Evolutionary conservation across 1,140 invertebrate species (phyloP).

Genomic region (Dreissena polymorpha): DNA sequence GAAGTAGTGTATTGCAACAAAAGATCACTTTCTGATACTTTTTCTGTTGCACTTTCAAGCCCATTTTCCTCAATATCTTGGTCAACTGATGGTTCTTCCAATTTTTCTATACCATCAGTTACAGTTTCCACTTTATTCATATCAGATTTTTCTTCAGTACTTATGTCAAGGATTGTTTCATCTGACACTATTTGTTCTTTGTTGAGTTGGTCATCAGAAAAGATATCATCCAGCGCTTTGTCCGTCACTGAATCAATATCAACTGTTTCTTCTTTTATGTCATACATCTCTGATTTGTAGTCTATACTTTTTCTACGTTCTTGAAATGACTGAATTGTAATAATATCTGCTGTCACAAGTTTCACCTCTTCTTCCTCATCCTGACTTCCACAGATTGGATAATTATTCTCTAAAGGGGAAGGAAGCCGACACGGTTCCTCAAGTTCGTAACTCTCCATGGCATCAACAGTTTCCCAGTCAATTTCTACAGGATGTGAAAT

Average conservation of each 20-base stretch:
- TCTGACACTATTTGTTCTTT: not conserved
- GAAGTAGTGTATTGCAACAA: too few relatives aligned
- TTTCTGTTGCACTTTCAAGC: slow-evolving; percentile 15
- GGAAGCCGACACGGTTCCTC: slow-evolving; percentile 31
- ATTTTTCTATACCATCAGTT: slow-evolving; percentile 5
- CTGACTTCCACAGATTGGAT: slow-evolving; percentile 11
- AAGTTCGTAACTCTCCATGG: slow-evolving; percentile 25
- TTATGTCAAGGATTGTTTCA: not conserved
- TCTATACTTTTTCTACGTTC: not conserved
- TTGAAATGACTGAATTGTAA: not conserved
- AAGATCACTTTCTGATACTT: not conserved
- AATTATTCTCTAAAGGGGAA: slow-evolving; percentile 35
- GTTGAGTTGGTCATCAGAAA: not conserved
- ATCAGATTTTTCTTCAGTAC: not conserved
- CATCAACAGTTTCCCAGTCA: slow-evolving; percentile 46
- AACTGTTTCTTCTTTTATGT: not conserved
- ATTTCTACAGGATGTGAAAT: slow-evolving; percentile 19
- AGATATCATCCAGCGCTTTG: too few relatives aligned
- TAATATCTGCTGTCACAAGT: not conserved
- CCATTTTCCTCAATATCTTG: slow-evolving; percentile 9
- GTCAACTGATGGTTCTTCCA: not conserved
- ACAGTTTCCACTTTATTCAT: slow-evolving; percentile 2
- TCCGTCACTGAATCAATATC: not conserved
- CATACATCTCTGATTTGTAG: not conserved
- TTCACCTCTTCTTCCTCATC: slow-evolving; percentile 5